A percentile compares a stretch with the other conserved stretches of the same genome.
Evolutionary conservation across 2,888 invertebrate species (phyloP).

Genomic region (Argyresthia goedartella): DNA sequence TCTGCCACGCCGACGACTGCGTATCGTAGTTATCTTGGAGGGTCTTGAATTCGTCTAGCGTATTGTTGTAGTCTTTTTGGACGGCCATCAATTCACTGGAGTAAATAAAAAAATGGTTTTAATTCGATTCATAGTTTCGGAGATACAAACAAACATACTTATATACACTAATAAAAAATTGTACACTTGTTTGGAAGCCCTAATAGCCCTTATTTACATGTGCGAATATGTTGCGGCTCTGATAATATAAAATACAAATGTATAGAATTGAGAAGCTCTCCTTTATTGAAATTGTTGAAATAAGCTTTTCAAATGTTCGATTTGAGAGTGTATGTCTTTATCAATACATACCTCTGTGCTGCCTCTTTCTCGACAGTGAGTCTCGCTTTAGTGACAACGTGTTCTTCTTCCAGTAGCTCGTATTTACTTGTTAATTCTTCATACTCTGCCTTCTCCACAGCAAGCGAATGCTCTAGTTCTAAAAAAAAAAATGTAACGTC

Average conservation of each 20-base stretch:
- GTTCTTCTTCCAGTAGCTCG: slow-evolving; percentile 87
- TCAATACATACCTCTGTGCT: slow-evolving; percentile 71
- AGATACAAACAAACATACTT: too few relatives aligned
- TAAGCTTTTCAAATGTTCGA: too few relatives aligned
- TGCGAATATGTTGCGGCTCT: too few relatives aligned
- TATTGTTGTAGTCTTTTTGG: slow-evolving; percentile 72
- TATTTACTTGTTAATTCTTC: slow-evolving; percentile 86
- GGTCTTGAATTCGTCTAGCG: slow-evolving; percentile 75
- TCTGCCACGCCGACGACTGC: slow-evolving; percentile 78
- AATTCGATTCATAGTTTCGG: too few relatives aligned
- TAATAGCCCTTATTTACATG: too few relatives aligned
- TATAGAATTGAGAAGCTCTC: too few relatives aligned
- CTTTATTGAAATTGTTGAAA: too few relatives aligned
- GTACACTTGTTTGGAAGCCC: too few relatives aligned
- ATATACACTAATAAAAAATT: too few relatives aligned
- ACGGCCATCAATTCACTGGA: slow-evolving; percentile 72
- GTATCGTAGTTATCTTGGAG: slow-evolving; percentile 74
- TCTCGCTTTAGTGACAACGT: slow-evolving; percentile 85
- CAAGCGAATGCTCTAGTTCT: slow-evolving; percentile 78
- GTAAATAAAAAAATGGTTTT: slow-evolving; percentile 11
- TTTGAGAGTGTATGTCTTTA: too few relatives aligned
- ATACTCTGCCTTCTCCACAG: slow-evolving; percentile 79
- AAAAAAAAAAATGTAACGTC: slow-evolving; percentile 12
- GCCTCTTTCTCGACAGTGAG: slow-evolving; percentile 86
- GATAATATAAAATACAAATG: too few relatives aligned